Conservation (phyloP, 2,113 vertebrate genomes). For the Alligator mississippiensis region DNA sequence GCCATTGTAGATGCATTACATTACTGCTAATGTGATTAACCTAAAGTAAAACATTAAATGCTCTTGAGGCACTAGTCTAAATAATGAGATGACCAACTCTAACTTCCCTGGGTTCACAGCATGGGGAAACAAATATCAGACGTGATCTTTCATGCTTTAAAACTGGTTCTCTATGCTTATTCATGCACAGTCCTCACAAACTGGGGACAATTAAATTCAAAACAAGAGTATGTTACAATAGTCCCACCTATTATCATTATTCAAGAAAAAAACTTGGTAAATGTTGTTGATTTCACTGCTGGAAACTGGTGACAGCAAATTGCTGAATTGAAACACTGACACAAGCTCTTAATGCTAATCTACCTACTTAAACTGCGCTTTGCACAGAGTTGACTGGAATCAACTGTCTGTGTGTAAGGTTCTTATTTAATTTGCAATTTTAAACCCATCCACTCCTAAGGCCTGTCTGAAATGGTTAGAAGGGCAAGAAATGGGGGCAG, state of each 20-base stretch:
- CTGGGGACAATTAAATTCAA: neutral
- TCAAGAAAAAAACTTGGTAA: neutral
- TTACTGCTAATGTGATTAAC: constrained; percentile 56
- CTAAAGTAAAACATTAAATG: constrained; percentile 41
- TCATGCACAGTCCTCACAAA: neutral
- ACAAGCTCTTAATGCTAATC: neutral
- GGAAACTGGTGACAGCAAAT: neutral
- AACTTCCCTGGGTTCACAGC: neutral
- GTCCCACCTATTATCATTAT: neutral
- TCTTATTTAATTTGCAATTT: neutral
- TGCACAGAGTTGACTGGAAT: neutral
- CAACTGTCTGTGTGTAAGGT: neutral
- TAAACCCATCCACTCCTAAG: neutral
- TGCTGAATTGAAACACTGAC: neutral
- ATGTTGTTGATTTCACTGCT: neutral
- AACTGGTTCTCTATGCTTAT: neutral
- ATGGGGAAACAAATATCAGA: neutral
- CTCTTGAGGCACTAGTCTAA: constrained; percentile 34
- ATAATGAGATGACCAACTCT: constrained; percentile 8
- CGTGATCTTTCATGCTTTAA: neutral
- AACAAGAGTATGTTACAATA: neutral
- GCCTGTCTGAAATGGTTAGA: neutral
- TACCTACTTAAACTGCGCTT: neutral
- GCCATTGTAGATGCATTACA: neutral
- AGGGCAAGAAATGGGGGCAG: neutral